Base-by-base conservation (phyloP, 2,113 vertebrate genomes). In the Leptocoma aspasia region DNA sequence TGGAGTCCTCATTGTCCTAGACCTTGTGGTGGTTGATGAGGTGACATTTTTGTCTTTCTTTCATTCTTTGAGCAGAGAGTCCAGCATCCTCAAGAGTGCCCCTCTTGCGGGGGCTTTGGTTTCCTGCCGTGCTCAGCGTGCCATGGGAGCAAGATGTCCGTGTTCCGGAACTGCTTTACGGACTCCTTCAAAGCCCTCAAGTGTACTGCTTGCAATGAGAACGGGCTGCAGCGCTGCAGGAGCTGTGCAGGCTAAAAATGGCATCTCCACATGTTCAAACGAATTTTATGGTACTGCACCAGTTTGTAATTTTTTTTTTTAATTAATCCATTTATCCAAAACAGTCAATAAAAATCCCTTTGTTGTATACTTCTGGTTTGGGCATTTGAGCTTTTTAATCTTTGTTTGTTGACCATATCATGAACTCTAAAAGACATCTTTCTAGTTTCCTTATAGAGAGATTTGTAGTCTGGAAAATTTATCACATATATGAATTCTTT, bases 71-170 rank as follows among this genome's bases (percentile, higher is more conserved):
- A 89, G 31, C 94, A 99, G 99, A 99, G 98, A 98, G 99, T 99
- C 47, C 99, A 99, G 97, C 99, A 98, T 45, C 99, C 99, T 70
- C 98, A 99, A 0, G 98, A 98, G 96, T 99, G 99, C 97, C 98
- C 78, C 96, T 98, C 98, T 75, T 99, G 99, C 2, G 99, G 99
- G 81, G 99, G 99, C 93, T 99, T 98, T 63, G 98, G 99, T 95
- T 99, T 99, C 94, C 97, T 99, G 97, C 99, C 99, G 9, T 99
- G 99, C 97, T 98, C 98, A 47, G 98, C 98, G 98, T 99, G 99
- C 99, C 99, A 99, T 96, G 99, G 99, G 97, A 99, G 99, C 98
- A 99, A 99, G 98, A 99, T 99, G 99, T 99, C 99, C 31, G 98
- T 99, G 91, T 98, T 99, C 94, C 99, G 99, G 95, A 99, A 99